Conservation (phyloP, 2,888 invertebrate species). For the Cordilura impudica region DNA sequence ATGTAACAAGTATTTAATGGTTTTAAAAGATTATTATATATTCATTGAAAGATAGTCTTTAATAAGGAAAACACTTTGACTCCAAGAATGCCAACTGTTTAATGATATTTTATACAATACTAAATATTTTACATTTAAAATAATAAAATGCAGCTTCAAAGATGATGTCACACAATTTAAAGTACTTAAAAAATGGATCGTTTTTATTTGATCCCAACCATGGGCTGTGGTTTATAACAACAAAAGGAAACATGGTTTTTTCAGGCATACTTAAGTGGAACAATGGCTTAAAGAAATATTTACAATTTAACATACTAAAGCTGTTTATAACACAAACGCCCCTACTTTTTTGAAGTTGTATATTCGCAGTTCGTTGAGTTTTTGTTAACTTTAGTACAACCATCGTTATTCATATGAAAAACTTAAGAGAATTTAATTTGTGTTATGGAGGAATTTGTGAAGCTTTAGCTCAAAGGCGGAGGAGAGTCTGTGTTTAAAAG, state of each 20-base stretch:
- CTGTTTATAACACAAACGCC: background rate
- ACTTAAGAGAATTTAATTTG: background rate
- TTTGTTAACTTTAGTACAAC: background rate
- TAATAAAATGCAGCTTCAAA: background rate
- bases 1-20: too few species aligned
- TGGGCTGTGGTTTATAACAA: constrained; percentile 18
- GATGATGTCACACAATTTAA: background rate
- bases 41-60: too few species aligned
- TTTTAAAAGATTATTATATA: too few species aligned
- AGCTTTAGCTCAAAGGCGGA: background rate
- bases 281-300: constrained; percentile 34
- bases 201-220: background rate
- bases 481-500: background rate
- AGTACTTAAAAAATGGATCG: background rate
- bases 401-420: background rate
- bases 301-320: background rate
- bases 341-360: background rate
- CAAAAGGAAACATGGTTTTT: constrained; percentile 21
- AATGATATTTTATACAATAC: too few species aligned
- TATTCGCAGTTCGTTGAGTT: background rate
- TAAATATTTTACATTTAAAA: too few species aligned
- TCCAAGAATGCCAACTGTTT: too few species aligned
- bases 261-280: background rate
- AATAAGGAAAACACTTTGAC: too few species aligned
- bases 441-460: background rate